A percentile compares a stretch with the other conserved stretches of the same genome.
These are phyloP conservation scores for Oscheius sp. DNA, from an alignment of 2,888 invertebrate genomes.

Conservation along the genomic window DNA sequence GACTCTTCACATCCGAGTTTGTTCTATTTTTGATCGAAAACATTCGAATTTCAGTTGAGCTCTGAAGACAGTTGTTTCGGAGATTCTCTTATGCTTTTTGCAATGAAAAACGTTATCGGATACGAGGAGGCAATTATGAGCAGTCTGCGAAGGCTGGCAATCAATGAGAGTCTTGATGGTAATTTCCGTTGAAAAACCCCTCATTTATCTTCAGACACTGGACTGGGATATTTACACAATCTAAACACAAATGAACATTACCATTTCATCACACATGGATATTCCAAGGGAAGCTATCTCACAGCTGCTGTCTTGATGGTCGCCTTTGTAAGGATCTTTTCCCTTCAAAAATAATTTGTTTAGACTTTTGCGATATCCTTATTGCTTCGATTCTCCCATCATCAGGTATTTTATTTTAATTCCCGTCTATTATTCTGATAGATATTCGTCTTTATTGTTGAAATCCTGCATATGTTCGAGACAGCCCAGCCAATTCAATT, in stretches of 20 bases:
- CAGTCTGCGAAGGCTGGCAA: conserved; percentile 91
- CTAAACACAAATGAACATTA: conserved; percentile 98
- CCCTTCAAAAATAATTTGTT: conserved; percentile 68
- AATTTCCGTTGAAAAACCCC: not conserved
- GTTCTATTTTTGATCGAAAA: not conserved
- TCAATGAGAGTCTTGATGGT: conserved; percentile 95
- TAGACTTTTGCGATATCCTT: conserved; percentile 98
- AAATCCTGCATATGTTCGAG: conserved; percentile 95
- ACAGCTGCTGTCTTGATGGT: conserved; percentile 97
- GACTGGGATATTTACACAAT: conserved; percentile 76
- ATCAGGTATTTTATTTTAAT: no score
- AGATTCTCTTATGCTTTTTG: conserved; percentile 85
- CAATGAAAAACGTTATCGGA: conserved; percentile 90
- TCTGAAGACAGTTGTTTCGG: conserved; percentile 91
- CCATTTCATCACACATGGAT: conserved; percentile 95
- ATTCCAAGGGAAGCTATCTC: conserved; percentile 90
- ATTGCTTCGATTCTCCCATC: conserved; percentile 96
- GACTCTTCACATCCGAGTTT: conserved; percentile 76
- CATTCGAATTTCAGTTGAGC: conserved; percentile 74
- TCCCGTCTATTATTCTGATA: no score
- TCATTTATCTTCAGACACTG: not conserved
- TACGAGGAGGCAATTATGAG: conserved; percentile 97
- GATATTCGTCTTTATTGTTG: conserved; percentile 98
- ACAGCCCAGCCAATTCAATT: conserved; percentile 85
- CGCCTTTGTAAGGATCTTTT: conserved; percentile 86